Percentiles rank a stretch among this genome's conserved stretches.
phyloP scores from a whole-genome alignment of 1,140 invertebrate species.

The Zaprionus taronus region DNA sequence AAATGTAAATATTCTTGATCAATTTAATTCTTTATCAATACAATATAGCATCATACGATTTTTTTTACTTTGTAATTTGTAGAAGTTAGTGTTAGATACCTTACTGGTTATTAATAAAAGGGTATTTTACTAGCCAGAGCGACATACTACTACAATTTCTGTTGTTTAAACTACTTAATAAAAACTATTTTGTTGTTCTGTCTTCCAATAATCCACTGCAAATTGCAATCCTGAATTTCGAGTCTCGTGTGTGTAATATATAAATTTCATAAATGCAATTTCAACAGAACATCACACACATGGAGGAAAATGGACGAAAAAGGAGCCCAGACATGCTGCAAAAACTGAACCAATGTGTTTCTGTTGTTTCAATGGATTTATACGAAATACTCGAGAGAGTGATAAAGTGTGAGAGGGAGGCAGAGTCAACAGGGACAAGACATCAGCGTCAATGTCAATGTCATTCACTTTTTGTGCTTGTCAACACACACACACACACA shows the following conservation, averaged over 20 bases:
- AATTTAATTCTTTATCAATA: no score
- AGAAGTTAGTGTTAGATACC: no score
- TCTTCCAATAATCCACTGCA: constrained; percentile 43
- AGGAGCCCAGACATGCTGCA: background rate
- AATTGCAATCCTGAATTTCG: constrained; percentile 49
- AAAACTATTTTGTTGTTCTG: background rate
- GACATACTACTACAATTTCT: background rate
- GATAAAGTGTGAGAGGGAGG: background rate
- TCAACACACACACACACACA: constrained; percentile 26
- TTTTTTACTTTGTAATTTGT: background rate
- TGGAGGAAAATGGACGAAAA: constrained; percentile 3
- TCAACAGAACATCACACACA: constrained; percentile 63
- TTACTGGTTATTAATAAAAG: no score
- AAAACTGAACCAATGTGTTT: background rate
- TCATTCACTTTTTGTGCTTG: constrained; percentile 34
- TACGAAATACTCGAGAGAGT: constrained; percentile 20
- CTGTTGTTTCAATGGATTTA: constrained; percentile 35
- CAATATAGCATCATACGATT: background rate
- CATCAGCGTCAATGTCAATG: constrained; percentile 43
- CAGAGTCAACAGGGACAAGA: constrained; percentile 28
- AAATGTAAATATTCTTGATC: background rate
- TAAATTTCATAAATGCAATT: constrained; percentile 71
- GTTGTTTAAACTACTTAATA: background rate
- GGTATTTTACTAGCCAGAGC: background rate
- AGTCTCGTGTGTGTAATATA: constrained; percentile 64